These are phyloP conservation scores for Zalophus californianus DNA, from an alignment of 2,797 vertebrate genomes.

Conservation along the genomic window DNA sequence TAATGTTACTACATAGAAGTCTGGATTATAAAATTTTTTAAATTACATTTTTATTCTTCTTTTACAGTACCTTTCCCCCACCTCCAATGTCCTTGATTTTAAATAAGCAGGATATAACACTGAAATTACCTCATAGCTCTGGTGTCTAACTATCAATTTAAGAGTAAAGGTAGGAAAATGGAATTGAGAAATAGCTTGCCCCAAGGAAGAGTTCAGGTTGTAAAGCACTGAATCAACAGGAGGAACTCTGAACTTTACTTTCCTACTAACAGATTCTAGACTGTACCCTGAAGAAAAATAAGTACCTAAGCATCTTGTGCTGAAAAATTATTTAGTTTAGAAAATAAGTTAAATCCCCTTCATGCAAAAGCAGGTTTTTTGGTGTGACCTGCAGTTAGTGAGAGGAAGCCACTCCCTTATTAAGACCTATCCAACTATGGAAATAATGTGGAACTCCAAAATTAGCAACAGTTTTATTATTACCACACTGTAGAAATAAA, in stretches of 20 bases:
- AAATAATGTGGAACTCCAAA: conserved; percentile 82
- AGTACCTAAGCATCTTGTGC: conserved; percentile 45
- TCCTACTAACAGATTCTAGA: conserved; percentile 58
- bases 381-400: conserved; percentile 71
- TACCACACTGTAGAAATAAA: conserved; percentile 83
- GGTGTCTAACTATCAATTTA: conserved; percentile 59
- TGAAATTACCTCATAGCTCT: conserved; percentile 41
- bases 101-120: neutral
- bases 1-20: conserved; percentile 22
- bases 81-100: conserved; percentile 23
- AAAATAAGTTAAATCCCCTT: conserved; percentile 52
- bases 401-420: conserved; percentile 84
- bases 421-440: conserved; percentile 85
- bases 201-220: conserved; percentile 56
- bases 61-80: neutral
- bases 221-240: conserved; percentile 53
- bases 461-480: conserved; percentile 86
- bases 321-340: conserved; percentile 64
- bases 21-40: conserved; percentile 9
- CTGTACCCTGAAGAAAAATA: conserved; percentile 43
- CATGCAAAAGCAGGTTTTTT: conserved; percentile 68
- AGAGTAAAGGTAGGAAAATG: conserved; percentile 28
- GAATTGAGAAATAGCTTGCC: conserved; percentile 58
- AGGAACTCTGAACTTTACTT: conserved; percentile 56
- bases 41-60: conserved; percentile 51